phyloP scores from a whole-genome alignment of 2,113 vertebrate species.

The Maccullochella peelii region DNA sequence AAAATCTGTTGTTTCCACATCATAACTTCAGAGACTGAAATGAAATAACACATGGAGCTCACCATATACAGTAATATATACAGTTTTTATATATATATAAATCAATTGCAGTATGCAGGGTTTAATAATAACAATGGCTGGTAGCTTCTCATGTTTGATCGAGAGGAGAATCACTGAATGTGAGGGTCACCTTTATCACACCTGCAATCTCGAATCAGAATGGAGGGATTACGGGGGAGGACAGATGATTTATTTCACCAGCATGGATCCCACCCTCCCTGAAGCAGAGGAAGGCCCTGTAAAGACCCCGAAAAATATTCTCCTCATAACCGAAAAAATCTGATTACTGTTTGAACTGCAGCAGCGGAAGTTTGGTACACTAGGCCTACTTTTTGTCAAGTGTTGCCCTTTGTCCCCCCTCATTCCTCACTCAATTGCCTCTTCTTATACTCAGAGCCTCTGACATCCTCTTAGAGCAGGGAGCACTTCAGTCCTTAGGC shows the following conservation, averaged over 20 bases:
- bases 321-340: slow-evolving; percentile 7
- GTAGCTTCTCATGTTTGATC: not conserved
- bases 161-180: not conserved
- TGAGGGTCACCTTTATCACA: slow-evolving; percentile 43
- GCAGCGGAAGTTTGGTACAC: not conserved
- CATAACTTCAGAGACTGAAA: not conserved
- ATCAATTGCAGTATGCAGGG: slow-evolving; percentile 10
- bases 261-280: not conserved
- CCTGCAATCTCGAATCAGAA: slow-evolving; percentile 46
- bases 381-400: slow-evolving; percentile 28
- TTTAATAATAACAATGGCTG: slow-evolving; percentile 3
- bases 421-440: slow-evolving; percentile 28
- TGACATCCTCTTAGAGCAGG: slow-evolving; percentile 27
- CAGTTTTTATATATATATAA: no score
- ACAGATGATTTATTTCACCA: slow-evolving; percentile 18
- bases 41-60: not conserved
- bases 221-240: slow-evolving; percentile 10
- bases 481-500: slow-evolving; percentile 33
- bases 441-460: slow-evolving; percentile 21
- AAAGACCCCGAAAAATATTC: slow-evolving; percentile 11
- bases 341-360: slow-evolving; percentile 19
- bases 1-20: slow-evolving; percentile 19
- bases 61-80: no score
- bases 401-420: slow-evolving; percentile 19
- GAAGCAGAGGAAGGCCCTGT: not conserved